Percentiles rank a stretch among this genome's conserved stretches.
Conservation (phyloP, 2,113 vertebrate genomes). For the Actenoides lindsayi region DNA sequence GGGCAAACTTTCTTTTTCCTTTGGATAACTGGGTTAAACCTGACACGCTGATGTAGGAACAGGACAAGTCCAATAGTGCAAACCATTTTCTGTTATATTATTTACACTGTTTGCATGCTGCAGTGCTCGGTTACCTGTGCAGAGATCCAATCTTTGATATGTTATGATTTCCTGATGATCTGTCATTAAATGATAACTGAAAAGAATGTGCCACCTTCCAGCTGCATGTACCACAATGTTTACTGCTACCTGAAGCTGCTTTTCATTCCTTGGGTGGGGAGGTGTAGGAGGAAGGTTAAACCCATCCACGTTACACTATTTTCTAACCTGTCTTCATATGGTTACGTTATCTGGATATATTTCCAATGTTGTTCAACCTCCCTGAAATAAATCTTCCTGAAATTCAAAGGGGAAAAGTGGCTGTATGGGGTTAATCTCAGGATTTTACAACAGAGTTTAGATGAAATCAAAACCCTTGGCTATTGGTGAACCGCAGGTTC, state of each 20-base stretch:
- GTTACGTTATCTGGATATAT: background rate
- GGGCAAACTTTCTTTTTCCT: background rate
- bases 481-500: conserved; percentile 53
- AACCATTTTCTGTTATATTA: conserved; percentile 74
- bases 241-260: conserved; percentile 48
- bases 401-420: conserved; percentile 29
- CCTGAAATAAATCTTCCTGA: background rate
- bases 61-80: conserved; percentile 14
- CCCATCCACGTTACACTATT: background rate
- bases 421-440: conserved; percentile 59
- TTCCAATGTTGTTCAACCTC: conserved; percentile 3
- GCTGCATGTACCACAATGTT: conserved; percentile 56
- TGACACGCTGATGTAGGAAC: background rate
- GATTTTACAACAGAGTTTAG: conserved; percentile 58
- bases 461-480: conserved; percentile 60
- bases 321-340: background rate
- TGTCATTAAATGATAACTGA: conserved; percentile 88
- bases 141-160: conserved; percentile 79
- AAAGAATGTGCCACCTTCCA: conserved; percentile 81
- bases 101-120: conserved; percentile 79
- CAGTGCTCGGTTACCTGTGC: conserved; percentile 81
- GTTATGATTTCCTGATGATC: conserved; percentile 89
- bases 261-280: background rate
- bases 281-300: background rate
- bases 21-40: conserved; percentile 12